Evolutionary conservation across 2,888 invertebrate genomes (phyloP).

Genomic region (Melanostoma scalare): DNA sequence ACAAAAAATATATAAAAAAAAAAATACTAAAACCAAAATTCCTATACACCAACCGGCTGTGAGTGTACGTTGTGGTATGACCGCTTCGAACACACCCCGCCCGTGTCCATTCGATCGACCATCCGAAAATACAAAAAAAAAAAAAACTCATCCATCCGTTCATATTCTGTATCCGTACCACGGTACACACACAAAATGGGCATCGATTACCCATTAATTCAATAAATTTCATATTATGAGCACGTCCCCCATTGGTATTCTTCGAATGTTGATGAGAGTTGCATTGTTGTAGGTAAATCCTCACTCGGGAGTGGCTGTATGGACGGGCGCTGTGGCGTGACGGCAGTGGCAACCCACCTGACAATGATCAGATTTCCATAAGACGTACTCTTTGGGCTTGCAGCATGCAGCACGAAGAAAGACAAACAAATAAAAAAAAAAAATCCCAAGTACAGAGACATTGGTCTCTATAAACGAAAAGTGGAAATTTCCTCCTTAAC

Average conservation of each 20-base stretch:
- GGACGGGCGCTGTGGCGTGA: not conserved
- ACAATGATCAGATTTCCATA: constrained; percentile 65
- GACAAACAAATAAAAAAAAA: not conserved
- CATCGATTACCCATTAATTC: constrained; percentile 69
- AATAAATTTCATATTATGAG: constrained; percentile 69
- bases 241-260: constrained; percentile 67
- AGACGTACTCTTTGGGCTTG: constrained; percentile 23
- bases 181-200: constrained; percentile 39
- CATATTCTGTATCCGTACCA: constrained; percentile 22
- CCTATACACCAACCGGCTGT: constrained; percentile 4
- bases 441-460: constrained; percentile 17
- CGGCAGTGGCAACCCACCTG: constrained; percentile 46
- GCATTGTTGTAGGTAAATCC: constrained; percentile 48
- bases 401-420: not conserved
- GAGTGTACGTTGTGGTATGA: constrained; percentile 8
- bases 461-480: constrained; percentile 42
- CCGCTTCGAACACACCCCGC: constrained; percentile 39
- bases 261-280: constrained; percentile 53
- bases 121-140: constrained; percentile 1
- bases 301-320: not conserved
- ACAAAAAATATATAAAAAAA: constrained; percentile 2
- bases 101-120: constrained; percentile 5
- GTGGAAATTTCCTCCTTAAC: constrained; percentile 66
- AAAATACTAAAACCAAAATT: not conserved
- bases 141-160: constrained; percentile 50